Percentiles rank a stretch among this genome's conserved stretches.
Evolutionary conservation across 2,797 vertebrate species (phyloP).

Genomic region (Sebastes reedi): DNA sequence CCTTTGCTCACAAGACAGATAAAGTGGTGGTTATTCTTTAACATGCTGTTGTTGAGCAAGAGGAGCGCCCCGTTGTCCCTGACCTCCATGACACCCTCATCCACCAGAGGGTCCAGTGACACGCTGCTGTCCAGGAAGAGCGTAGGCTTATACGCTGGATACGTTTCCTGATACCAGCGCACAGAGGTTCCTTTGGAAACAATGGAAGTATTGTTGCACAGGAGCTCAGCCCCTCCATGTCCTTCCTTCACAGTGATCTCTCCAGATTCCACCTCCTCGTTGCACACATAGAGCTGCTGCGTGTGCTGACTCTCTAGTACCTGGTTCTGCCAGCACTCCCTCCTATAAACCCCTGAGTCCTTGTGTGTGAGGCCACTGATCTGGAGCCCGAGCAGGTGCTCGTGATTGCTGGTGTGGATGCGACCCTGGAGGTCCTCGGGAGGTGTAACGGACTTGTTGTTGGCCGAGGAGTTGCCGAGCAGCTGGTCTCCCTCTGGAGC

Average conservation of each 20-base stretch:
- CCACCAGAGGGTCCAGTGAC: constrained; percentile 57
- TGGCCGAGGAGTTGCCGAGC: constrained; percentile 73
- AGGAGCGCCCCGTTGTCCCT: constrained; percentile 56
- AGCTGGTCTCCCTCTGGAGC: constrained; percentile 61
- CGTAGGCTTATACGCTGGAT: constrained; percentile 11
- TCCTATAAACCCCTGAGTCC: constrained; percentile 76
- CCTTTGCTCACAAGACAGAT: constrained; percentile 70
- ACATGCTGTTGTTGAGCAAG: constrained; percentile 21
- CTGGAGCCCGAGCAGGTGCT: constrained; percentile 61
- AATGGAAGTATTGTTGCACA: constrained; percentile 51
- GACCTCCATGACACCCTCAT: constrained; percentile 49
- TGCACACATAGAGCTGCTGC: constrained; percentile 70
- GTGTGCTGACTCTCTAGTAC: constrained; percentile 24
- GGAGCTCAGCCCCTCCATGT: constrained; percentile 40
- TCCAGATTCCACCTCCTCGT: constrained; percentile 34
- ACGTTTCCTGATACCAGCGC: constrained; percentile 75
- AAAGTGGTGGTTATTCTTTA: constrained; percentile 55
- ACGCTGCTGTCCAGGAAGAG: constrained; percentile 73
- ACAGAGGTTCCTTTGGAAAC: constrained; percentile 46
- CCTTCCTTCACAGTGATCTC: constrained; percentile 45
- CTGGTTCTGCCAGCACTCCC: constrained; percentile 76
- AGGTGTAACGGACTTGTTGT: neutral
- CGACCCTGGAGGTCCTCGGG: constrained; percentile 62
- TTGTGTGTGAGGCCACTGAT: constrained; percentile 58
- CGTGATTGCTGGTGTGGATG: constrained; percentile 15